Percentiles rank a stretch among this genome's conserved stretches.
Evolutionary conservation across 2,113 vertebrate species (phyloP).

Genomic region (Gracilinanus agilis): DNA sequence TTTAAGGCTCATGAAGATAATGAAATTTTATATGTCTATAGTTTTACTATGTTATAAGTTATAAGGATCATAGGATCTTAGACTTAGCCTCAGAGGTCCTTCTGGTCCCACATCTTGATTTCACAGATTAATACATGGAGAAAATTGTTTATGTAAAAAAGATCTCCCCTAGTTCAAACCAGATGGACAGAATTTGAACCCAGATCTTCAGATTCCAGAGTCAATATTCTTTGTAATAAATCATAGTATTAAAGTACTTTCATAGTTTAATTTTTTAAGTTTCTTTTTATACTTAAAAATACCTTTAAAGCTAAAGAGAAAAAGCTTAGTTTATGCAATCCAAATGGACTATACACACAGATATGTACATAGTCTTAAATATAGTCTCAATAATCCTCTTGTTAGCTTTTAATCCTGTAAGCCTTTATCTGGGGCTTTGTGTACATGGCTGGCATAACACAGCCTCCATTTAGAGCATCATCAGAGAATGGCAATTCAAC

Average conservation of each 20-base stretch:
- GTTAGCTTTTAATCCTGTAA: constrained; percentile 81
- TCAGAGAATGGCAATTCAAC: constrained; percentile 78
- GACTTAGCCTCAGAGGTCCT: not conserved
- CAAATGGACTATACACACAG: not conserved
- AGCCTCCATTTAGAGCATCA: constrained; percentile 78
- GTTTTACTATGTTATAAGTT: not conserved
- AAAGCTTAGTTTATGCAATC: not conserved
- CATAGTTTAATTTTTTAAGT: not conserved
- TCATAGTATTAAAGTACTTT: not conserved
- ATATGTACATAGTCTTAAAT: constrained; percentile 20
- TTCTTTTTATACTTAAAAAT: constrained; percentile 2
- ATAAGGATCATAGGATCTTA: not conserved
- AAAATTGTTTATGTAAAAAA: not conserved
- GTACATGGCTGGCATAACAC: constrained; percentile 76
- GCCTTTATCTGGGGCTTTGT: constrained; percentile 78
- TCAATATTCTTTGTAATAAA: not conserved
- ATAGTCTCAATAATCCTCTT: constrained; percentile 71
- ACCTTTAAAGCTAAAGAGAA: constrained; percentile 16
- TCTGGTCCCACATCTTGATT: not conserved
- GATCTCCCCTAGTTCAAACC: not conserved
- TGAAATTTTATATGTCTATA: not conserved
- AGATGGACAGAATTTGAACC: not conserved
- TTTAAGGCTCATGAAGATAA: not conserved
- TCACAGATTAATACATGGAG: not conserved
- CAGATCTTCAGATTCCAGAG: not conserved